Conservation (phyloP, 2,113 vertebrate genomes). For the Capra hircus region DNA sequence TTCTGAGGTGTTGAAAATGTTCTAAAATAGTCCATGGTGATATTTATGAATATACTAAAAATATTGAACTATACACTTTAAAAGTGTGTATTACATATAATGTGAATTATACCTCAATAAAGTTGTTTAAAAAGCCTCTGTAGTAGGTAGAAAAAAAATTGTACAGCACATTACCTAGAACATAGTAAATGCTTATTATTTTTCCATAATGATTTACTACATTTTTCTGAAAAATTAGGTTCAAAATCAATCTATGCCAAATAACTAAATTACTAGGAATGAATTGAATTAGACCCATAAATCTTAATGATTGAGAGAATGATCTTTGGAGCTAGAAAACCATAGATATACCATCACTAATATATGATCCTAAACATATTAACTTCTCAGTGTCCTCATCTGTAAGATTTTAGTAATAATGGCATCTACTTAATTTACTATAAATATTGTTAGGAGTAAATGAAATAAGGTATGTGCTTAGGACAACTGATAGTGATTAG, state of each 20-base stretch:
- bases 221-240: neutral
- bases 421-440: neutral
- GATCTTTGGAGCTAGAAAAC: neutral
- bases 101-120: neutral
- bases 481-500: neutral
- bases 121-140: neutral
- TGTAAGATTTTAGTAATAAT: neutral
- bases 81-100: neutral
- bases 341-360: neutral
- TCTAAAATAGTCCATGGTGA: neutral
- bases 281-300: neutral
- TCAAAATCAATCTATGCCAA: neutral
- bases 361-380: neutral
- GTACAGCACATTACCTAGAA: neutral
- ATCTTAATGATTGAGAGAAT: neutral
- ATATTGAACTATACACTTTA: neutral
- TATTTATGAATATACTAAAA: neutral
- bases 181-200: neutral
- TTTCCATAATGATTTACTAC: neutral
- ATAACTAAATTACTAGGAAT: neutral
- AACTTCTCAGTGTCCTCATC: neutral
- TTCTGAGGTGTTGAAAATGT: neutral
- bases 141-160: neutral
- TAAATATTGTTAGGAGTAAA: neutral
- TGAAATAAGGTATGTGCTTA: neutral